Conservation (phyloP, 2,113 vertebrate genomes). For the Lagenorhynchus albirostris region DNA sequence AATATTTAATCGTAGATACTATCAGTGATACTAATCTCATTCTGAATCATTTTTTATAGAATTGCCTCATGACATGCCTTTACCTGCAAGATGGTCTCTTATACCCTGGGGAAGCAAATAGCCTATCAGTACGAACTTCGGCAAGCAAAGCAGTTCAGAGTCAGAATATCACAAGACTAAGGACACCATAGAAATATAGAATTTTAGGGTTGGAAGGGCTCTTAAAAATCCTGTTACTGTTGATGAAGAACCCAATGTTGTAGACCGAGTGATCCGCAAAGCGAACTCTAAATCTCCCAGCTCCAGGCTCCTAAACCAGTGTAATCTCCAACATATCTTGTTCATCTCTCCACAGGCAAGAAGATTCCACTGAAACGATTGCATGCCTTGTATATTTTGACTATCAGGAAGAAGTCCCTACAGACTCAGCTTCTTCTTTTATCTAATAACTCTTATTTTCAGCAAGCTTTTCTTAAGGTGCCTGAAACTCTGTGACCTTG, state of each 20-base stretch:
- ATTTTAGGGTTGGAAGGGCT: not conserved
- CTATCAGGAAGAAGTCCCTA: not conserved
- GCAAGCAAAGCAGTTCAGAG: not conserved
- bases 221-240: not conserved
- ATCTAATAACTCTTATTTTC: slow-evolving; percentile 44
- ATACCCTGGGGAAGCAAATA: not conserved
- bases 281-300: not conserved
- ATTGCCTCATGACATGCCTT: not conserved
- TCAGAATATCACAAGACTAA: not conserved
- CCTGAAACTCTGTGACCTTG: not conserved
- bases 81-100: not conserved
- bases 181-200: not conserved
- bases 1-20: not conserved
- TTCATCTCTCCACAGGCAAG: slow-evolving; percentile 31
- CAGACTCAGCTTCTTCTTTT: not conserved
- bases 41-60: not conserved
- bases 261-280: not conserved
- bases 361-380: not conserved
- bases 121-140: not conserved
- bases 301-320: not conserved
- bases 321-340: not conserved
- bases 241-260: not conserved
- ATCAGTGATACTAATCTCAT: not conserved
- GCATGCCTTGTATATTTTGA: not conserved
- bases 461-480: slow-evolving; percentile 23